Evolutionary conservation across 2,113 vertebrate genomes (phyloP).

Genomic region (Spheniscus mendiculus): DNA sequence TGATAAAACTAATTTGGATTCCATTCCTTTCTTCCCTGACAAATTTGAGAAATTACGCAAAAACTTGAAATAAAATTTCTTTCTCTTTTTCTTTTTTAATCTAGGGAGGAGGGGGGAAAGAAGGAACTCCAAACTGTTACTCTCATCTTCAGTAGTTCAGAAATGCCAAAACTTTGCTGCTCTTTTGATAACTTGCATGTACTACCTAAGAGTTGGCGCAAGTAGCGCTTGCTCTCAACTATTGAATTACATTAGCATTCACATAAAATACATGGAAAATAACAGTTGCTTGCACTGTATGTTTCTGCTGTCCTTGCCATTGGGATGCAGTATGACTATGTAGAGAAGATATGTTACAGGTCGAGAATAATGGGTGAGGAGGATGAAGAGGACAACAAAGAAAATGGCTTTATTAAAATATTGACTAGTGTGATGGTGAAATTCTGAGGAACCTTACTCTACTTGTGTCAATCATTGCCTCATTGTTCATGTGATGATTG

Average conservation of each 20-base stretch:
- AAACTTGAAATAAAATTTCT: background rate
- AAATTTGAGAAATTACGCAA: background rate
- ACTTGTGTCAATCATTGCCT: background rate
- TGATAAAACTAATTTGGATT: background rate
- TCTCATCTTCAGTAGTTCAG: background rate
- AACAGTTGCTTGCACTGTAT: background rate
- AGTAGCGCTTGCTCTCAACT: background rate
- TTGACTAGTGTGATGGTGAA: background rate
- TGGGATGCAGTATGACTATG: background rate
- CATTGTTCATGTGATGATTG: background rate
- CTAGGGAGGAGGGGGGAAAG: background rate
- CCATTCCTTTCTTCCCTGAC: background rate
- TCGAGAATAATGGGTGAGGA: background rate
- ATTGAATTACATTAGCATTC: background rate
- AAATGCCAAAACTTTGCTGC: background rate
- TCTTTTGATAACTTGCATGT: background rate
- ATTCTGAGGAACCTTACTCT: background rate
- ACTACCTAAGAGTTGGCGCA: background rate
- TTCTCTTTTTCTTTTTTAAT: background rate
- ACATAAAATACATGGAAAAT: background rate
- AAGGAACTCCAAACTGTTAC: background rate
- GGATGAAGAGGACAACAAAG: background rate
- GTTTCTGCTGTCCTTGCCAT: background rate
- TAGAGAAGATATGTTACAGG: background rate
- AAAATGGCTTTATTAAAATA: background rate